Evolutionary conservation across 2,888 invertebrate genomes (phyloP).

Genomic region (Agrochola litura): DNA sequence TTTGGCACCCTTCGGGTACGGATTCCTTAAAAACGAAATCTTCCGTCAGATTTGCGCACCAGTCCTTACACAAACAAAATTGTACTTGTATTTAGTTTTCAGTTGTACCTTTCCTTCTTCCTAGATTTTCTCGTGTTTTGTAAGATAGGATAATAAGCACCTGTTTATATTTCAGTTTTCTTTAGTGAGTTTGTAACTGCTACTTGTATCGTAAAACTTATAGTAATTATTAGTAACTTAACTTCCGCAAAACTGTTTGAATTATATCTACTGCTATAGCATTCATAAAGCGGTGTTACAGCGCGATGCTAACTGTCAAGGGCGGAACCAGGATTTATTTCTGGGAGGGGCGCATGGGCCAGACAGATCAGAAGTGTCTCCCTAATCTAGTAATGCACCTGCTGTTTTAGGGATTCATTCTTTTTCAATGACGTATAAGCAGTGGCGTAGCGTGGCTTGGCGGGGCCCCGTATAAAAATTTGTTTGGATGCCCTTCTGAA

Average conservation of each 20-base stretch:
- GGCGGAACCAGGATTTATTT: too few species aligned
- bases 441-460: too few species aligned
- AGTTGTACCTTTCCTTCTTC: constrained; percentile 42
- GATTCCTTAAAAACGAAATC: not conserved
- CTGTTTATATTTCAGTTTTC: constrained; percentile 34
- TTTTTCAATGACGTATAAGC: too few species aligned
- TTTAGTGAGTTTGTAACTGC: constrained; percentile 31
- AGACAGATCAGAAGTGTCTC: too few species aligned
- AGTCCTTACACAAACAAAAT: constrained; percentile 10
- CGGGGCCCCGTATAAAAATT: too few species aligned
- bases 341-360: too few species aligned
- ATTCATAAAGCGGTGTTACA: constrained; percentile 29
- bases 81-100: constrained; percentile 34
- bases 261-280: constrained; percentile 1
- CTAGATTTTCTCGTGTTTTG: constrained; percentile 33
- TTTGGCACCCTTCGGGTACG: too few species aligned
- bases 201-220: constrained; percentile 19
- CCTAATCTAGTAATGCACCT: too few species aligned
- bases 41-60: constrained; percentile 29
- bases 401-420: too few species aligned
- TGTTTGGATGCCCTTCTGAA: too few species aligned
- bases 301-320: constrained; percentile 24
- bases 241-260: constrained; percentile 5
- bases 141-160: constrained; percentile 32
- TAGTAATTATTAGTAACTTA: constrained; percentile 16